phyloP scores from a whole-genome alignment of 2,113 vertebrate species.

The Hylia prasina region DNA sequence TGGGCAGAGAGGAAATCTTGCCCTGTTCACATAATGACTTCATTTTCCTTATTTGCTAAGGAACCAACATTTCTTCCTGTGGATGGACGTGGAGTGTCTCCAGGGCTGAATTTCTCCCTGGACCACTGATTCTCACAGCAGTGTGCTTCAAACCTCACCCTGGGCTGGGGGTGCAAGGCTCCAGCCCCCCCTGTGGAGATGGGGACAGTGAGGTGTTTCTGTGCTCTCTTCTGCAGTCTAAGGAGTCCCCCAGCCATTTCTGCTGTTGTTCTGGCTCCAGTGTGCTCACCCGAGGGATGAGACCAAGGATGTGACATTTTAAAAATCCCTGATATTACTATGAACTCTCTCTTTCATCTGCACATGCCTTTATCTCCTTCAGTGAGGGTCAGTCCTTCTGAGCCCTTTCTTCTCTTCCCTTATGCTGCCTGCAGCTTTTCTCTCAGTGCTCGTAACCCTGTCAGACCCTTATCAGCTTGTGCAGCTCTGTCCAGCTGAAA shows the following conservation, averaged over 20 bases:
- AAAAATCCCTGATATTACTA: not conserved
- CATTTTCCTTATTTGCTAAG: not conserved
- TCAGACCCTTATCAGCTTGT: constrained; percentile 7
- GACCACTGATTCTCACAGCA: not conserved
- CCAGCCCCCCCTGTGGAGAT: not conserved
- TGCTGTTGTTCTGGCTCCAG: not conserved
- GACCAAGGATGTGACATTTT: not conserved
- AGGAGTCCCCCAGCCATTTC: not conserved
- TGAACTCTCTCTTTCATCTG: not conserved
- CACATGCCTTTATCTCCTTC: not conserved
- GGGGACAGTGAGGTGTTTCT: not conserved
- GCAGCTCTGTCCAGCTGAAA: not conserved
- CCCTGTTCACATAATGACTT: not conserved
- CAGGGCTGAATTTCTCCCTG: not conserved
- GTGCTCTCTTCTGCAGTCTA: not conserved
- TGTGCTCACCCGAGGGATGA: not conserved
- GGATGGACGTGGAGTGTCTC: not conserved
- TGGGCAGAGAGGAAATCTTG: not conserved
- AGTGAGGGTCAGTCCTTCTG: not conserved
- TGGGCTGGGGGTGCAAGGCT: not conserved
- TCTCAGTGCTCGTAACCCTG: not conserved
- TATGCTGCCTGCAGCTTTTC: not conserved
- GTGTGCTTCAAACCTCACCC: not conserved
- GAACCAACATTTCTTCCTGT: not conserved
- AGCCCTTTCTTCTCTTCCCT: not conserved